Percentiles rank a stretch among this genome's conserved stretches.
Evolutionary conservation across 2,113 vertebrate species (phyloP).

Genomic region (Regulus satrapa): DNA sequence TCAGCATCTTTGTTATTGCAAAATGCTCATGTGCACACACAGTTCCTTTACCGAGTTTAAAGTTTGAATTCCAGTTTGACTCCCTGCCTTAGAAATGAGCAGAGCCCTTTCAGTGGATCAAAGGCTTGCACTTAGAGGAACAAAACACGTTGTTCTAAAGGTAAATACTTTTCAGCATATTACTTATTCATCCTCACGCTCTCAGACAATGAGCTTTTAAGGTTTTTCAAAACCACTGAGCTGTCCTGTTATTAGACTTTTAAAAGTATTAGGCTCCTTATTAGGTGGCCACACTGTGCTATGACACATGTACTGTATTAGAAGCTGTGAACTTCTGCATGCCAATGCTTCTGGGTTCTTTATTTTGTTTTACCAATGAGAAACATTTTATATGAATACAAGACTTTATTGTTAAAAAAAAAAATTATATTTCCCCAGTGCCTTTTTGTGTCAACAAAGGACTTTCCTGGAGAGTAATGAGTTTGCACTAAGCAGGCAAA

Average conservation of each 20-base stretch:
- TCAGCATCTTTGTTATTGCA: not conserved
- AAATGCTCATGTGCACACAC: not conserved
- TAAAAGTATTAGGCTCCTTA: not conserved
- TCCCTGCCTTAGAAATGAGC: not conserved
- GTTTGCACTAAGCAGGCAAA: constrained; percentile 33
- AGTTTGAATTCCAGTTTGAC: not conserved
- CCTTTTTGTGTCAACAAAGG: constrained; percentile 40
- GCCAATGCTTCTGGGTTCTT: not conserved
- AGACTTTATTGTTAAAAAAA: not conserved
- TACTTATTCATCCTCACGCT: not conserved
- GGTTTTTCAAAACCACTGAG: not conserved
- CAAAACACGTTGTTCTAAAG: not conserved
- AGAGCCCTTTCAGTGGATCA: not conserved
- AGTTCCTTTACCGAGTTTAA: not conserved
- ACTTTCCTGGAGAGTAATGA: constrained; percentile 26
- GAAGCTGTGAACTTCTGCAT: not conserved
- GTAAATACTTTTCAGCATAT: not conserved
- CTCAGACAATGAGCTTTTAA: not conserved
- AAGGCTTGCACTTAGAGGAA: not conserved
- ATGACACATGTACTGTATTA: not conserved
- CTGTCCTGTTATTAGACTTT: not conserved
- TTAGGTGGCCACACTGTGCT: not conserved
- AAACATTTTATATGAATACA: constrained; percentile 3
- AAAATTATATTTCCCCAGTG: constrained; percentile 10
- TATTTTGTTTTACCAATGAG: constrained; percentile 9